phyloP scores from a whole-genome alignment of 2,888 invertebrate genomes.

The Thereva unica region DNA sequence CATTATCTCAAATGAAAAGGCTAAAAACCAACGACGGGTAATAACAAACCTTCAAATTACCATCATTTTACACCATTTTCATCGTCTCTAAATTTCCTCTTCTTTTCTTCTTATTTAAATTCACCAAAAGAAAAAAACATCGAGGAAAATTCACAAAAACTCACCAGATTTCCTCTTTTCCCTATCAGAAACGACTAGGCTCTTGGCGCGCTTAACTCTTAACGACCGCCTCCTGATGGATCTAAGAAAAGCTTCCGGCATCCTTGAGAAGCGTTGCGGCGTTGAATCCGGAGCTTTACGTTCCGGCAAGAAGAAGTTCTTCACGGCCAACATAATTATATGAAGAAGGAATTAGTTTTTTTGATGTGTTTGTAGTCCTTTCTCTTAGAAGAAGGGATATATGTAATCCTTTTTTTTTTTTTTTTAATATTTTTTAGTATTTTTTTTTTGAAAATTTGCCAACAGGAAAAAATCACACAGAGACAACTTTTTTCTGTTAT shows the following conservation, averaged over 20 bases:
- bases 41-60: no score
- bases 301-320: conserved; percentile 74
- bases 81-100: conserved; percentile 19
- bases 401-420: neutral
- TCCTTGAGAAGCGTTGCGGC: conserved; percentile 65
- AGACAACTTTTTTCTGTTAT: neutral
- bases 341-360: neutral
- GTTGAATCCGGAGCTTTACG: conserved; percentile 62
- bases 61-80: neutral
- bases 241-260: conserved; percentile 75
- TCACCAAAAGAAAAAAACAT: neutral
- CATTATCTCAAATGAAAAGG: no score
- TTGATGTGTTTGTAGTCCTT: neutral
- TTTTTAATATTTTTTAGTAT: neutral
- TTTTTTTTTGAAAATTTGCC: no score
- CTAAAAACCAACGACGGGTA: no score
- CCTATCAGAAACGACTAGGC: conserved; percentile 67
- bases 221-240: conserved; percentile 73
- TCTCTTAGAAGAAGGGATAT: neutral
- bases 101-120: conserved; percentile 1
- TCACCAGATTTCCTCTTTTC: conserved; percentile 82
- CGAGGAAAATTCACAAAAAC: conserved; percentile 47
- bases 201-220: conserved; percentile 75
- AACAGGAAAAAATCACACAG: no score
- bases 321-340: conserved; percentile 67